Base-by-base conservation (phyloP, 2,113 vertebrate species). In the Centropus bengalensis region DNA sequence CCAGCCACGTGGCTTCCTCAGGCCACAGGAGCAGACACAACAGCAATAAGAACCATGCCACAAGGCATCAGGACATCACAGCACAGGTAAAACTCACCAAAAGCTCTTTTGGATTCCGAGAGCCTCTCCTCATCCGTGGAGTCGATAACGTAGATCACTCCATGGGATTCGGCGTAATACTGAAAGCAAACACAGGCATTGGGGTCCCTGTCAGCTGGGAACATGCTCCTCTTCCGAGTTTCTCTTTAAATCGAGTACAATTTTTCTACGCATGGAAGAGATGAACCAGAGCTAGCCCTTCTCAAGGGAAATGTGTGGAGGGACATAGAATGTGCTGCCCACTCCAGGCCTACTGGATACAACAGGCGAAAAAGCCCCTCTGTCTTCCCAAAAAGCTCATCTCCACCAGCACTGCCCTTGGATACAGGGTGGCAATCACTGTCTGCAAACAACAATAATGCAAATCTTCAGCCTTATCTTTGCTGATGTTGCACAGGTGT, bases 121-220 rank as follows among this genome's bases (percentile, higher is more conserved):
- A 99, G 97, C 27, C 99, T 98, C 83, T 98, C 98, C 92, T 99
- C 99, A 18, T 99, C 99, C 0, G 99, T 99, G 64, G 99, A 99
- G 78, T 99, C 99, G 7, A 99, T 99, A 33, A 99, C 98, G 6
- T 99, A 99, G 95, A 99, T 99, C 84, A 99, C 98, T 0, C 99
- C 99, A 0, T 99, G 99, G 70, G 99, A 99, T 79, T 99, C 99
- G 3, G 99, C 99, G 1, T 99, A 99, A 92, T 99, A 99, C 99
- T 99, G 73, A 8, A 75, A 84, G 15, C 55, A 78, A 95, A 74
- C 42, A 94, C 16, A 87, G 20, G 5, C 5, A n/a, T 16, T 9
- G 47, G 22, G 7, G 17, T 10, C 10, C 13, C 10, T 5, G 10
- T 11, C 42, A 1, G 4, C 9, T 0, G 13, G 22, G 19, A 49